Evolutionary conservation across 2,797 vertebrate species (phyloP), one percentile per base, ranked within the genome.

Genomic region (Synaphobranchus kaupii): DNA sequence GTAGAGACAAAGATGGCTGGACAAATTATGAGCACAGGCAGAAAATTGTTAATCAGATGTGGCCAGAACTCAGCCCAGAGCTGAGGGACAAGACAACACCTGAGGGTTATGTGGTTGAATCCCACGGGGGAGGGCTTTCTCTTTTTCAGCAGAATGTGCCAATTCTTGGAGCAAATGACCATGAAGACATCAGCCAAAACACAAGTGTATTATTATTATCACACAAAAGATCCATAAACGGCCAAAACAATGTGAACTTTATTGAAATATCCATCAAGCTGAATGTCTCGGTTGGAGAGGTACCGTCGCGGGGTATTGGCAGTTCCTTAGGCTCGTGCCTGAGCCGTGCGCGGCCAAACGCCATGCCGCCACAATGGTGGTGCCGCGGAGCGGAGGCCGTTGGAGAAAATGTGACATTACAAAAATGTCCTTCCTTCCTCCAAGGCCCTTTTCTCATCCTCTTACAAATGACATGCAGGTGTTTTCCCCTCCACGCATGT

Each of bases 401-500:
- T 28, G 15, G 81, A 54, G 28, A 48, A 58, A 60, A 78, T 22
- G 71, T 78, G 48, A 86, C 85, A 78, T 76, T 76, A 86, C 68
- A 56, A 44, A 76, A 86, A 68, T 34, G 25, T 66, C 47, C n/a
- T 34, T 56, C 71, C 52, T 86, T 20, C 68, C 31, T 34, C 28
- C 28, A 78, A 31, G 71, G n/a, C 85, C 78, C 54, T 34, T 31
- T 73, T 60, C 73, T 13, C 31, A 9, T 3, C 15, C 60, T 28
- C 20, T n/a, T 60, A 84, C 52, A 60, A 84, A 86, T 81, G 31
- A 81, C 58, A 84, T 76, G 39, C 56, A 80, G 85, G 88, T 63
- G 56, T 84, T 84, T 50, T 56, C 48, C 47, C 83, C 82, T 56
- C 56, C 63, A 48, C 60, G 87, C 17, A 90, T 89, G 20, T 90